phyloP scores from a whole-genome alignment of 1,140 invertebrate species.

The Drosophila arizonae region DNA sequence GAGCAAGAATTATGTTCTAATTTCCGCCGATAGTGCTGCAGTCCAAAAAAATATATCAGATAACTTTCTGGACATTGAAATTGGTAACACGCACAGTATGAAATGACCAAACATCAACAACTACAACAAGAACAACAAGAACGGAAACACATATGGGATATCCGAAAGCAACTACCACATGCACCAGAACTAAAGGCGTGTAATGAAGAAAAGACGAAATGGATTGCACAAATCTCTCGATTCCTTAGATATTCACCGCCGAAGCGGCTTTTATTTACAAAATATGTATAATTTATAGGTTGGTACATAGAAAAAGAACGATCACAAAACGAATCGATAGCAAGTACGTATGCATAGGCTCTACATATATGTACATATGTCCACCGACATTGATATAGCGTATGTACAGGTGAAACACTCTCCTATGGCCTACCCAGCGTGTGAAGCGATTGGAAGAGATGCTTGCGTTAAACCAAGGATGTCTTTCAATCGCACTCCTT shows the following conservation, averaged over 20 bases:
- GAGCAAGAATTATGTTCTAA: constrained; percentile 2
- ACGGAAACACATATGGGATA: constrained; percentile 16
- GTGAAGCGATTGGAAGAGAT: constrained; percentile 4
- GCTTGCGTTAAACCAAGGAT: background rate
- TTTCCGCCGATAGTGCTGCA: constrained; percentile 25
- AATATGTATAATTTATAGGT: constrained; percentile 49
- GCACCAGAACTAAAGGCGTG: constrained; percentile 53
- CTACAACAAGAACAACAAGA: constrained; percentile 2
- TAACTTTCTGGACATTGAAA: constrained; percentile 3
- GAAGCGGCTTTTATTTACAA: constrained; percentile 65
- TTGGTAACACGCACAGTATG: constrained; percentile 9
- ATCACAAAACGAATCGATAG: constrained; percentile 57
- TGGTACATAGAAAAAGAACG: constrained; percentile 45
- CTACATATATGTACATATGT: constrained; percentile 46
- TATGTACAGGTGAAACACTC: constrained; percentile 48
- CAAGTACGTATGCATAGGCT: background rate
- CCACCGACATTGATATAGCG: constrained; percentile 41
- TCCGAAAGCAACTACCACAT: constrained; percentile 42
- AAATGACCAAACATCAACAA: background rate
- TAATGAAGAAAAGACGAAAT: constrained; percentile 49
- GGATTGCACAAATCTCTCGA: constrained; percentile 39
- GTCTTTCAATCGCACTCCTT: background rate
- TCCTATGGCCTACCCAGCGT: constrained; percentile 14
- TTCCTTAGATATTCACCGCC: constrained; percentile 37
- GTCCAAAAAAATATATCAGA: background rate